Evolutionary conservation across 1,140 invertebrate genomes (phyloP).

Genomic region (Agrilus planipennis): DNA sequence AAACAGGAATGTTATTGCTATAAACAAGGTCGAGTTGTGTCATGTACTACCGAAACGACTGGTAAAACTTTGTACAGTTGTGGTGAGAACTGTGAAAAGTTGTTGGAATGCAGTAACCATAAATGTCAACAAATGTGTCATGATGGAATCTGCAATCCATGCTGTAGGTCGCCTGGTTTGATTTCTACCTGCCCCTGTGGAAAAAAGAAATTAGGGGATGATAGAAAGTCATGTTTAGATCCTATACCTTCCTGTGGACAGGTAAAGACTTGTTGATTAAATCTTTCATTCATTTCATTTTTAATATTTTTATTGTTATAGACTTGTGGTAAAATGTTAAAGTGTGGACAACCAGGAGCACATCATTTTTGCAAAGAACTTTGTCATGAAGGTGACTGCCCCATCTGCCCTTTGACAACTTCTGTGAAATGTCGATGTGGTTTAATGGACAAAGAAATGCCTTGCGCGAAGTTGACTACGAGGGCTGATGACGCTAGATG

Average conservation of each 20-base stretch:
- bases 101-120: slow-evolving; percentile 65
- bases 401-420: slow-evolving; percentile 66
- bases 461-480: slow-evolving; percentile 59
- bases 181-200: slow-evolving; percentile 79
- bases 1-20: slow-evolving; percentile 38
- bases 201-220: slow-evolving; percentile 43
- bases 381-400: slow-evolving; percentile 74
- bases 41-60: slow-evolving; percentile 38
- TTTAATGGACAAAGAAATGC: slow-evolving; percentile 69
- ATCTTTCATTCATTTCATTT: slow-evolving; percentile 4
- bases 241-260: slow-evolving; percentile 76
- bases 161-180: slow-evolving; percentile 46
- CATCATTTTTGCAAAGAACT: slow-evolving; percentile 55
- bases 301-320: slow-evolving; percentile 11
- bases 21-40: slow-evolving; percentile 37
- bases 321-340: slow-evolving; percentile 63
- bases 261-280: no score
- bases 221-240: slow-evolving; percentile 64
- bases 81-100: slow-evolving; percentile 52
- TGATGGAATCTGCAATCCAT: slow-evolving; percentile 48
- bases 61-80: slow-evolving; percentile 44
- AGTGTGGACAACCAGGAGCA: slow-evolving; percentile 61
- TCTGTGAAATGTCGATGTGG: slow-evolving; percentile 81
- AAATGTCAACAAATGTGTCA: slow-evolving; percentile 63
- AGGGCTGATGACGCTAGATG: slow-evolving; percentile 65